Evolutionary conservation across 2,113 vertebrate genomes (phyloP), one percentile per base, ranked within the genome.

Genomic region (Eretmochelys imbricata): DNA sequence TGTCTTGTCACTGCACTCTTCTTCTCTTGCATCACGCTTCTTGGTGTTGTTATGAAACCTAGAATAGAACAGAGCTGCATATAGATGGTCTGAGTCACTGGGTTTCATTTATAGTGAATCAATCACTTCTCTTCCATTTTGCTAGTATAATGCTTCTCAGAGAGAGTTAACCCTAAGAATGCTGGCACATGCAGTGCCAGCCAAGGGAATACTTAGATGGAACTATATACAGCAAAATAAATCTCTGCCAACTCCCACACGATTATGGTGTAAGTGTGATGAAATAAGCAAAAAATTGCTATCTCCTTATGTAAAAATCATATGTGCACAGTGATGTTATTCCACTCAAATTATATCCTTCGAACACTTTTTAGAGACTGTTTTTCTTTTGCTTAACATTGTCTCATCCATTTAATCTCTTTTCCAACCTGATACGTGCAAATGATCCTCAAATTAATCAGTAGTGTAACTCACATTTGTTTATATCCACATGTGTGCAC

Each of bases 31-130:
- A 85, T 92, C 87, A 69, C 13, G n/a, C 65, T 72, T 72, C 54
- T 53, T 49, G 59, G 69, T 7, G 91, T 96, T 8, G 88, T 96
- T 93, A 96, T 54, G 94, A 85, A 59, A 91, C 93, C 97, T 97
- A 78, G 10, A 95, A 96, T 0, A 94, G 69, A 91, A 88, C 38
- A 95, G 50, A 94, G 9, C 91, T 27, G 89, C 76, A 59, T 49
- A 59, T 49, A 54, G 79, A 80, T 81, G 0, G 11, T 27, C 83
- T 0, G 0, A 85, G 81, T 89, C 65, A 93, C 42, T 48, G 69
- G 24, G 82, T 0, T 87, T 75, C n/a, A 87, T 91, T 53, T 78
- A 87, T 57, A 27, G 76, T 55, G 35, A 90, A 76, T 69, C 57
- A 62, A 8, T 55, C 48, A 79, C 20, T 50, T 57, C 12, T 16